These are phyloP conservation scores for Pachyramphus minor DNA, from an alignment of 2,113 vertebrate genomes.

Conservation along the genomic window DNA sequence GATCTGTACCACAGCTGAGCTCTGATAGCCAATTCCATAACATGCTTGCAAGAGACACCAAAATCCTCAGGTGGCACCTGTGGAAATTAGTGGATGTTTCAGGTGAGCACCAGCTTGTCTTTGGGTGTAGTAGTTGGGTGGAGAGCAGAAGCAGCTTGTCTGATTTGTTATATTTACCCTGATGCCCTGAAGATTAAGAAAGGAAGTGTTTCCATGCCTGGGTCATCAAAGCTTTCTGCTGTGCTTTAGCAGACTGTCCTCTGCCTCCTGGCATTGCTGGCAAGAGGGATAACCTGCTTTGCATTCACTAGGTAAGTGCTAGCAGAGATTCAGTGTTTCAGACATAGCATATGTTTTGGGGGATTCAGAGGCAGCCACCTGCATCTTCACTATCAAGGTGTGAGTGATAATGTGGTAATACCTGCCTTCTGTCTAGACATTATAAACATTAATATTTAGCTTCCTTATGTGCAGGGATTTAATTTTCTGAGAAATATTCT, in stretches of 20 bases:
- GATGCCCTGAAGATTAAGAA: background rate
- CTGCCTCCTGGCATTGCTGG: background rate
- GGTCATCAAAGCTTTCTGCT: background rate
- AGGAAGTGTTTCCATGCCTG: background rate
- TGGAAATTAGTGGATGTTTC: background rate
- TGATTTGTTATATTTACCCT: background rate
- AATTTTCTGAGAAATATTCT: background rate
- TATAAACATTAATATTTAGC: background rate
- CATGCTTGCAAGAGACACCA: background rate
- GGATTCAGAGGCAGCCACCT: background rate
- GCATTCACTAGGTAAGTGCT: background rate
- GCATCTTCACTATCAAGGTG: background rate
- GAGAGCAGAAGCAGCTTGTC: background rate
- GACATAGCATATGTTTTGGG: background rate
- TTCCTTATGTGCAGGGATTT: background rate
- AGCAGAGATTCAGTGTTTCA: background rate
- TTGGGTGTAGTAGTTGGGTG: background rate
- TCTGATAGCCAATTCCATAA: fast-evolving
- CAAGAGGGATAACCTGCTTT: background rate
- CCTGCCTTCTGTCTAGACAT: background rate
- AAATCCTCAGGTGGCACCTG: background rate
- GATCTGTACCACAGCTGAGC: background rate
- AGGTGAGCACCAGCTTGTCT: background rate
- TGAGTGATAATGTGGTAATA: background rate
- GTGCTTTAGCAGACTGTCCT: background rate